Evolutionary conservation across 1,140 invertebrate genomes (phyloP), one percentile per base, ranked within the genome.

Genomic region (Drosophila azteca): DNA sequence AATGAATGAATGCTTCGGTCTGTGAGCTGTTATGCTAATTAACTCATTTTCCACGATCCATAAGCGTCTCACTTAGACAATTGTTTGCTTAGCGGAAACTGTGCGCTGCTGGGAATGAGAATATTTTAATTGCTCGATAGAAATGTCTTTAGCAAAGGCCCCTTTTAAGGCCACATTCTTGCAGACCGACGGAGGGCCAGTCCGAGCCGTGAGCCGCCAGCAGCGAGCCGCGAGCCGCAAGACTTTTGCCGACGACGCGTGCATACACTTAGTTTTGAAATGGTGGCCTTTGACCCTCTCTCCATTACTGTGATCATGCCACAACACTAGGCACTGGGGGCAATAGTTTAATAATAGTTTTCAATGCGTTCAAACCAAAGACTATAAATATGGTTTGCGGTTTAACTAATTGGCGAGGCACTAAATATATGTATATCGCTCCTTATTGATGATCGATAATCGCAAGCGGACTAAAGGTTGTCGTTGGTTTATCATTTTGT

Each of bases 41-140:
- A 83, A 77, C 84, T 79, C 39, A 55, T 77, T 79, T 89, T 87
- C 84, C 84, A 88, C 79, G 84, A 89, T 89, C 72, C 72, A 83
- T 74, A 88, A 88, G 88, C 80, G 75, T 68, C 79, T 69, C 66
- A 62, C 49, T 35, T 58, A 64, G 77, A 79, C 83, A 83, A 88
- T 88, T 88, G 83, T 71, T 24, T 54, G 60, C 50, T 39, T 66
- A 55, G 75, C 83, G 83, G 83, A 87, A 88, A 79, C 48, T 58
- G 50, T 35, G 57, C 49, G 52, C 44, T 41, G 20, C 54, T 17
- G 50, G 50, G 45, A 52, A 73, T 88, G 83, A 88, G 83, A 88
- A 88, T 89, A 58, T 79, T 83, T 83, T 74, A 83, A 88, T 88
- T 79, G 68, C 58, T 39, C 35, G 54, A 52, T 66, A 71, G 52